Base-by-base conservation (phyloP, 2,888 invertebrate species). In the Octonoba sinensis region DNA sequence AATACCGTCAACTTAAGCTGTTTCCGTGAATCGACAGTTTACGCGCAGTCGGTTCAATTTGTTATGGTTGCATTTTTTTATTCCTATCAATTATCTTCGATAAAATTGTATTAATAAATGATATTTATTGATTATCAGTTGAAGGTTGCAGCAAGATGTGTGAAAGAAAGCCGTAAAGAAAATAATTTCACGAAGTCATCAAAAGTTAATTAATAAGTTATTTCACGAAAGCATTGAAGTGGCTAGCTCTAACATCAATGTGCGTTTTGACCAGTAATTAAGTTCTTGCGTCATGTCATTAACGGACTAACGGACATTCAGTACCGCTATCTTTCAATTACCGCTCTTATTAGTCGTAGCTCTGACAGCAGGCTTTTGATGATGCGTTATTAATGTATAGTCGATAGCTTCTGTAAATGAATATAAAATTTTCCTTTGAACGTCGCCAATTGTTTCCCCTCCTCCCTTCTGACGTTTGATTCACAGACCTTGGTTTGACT, bases 181-280 rank as follows among this genome's bases (percentile, higher is more conserved):
- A 22, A 56, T 57, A 20, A 16, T 18, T 12, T 47, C 27, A 54
- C 24, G 49, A 71, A 36, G 57, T 70, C 67, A 66, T 72, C 60
- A 78, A 59, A 78, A 78, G 62, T 78, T 78, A 77, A 77, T 71
- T 77, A 72, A 72, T 57, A 71, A 71, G 72, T 78, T 60, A 46
- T 72, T 78, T 72, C 49, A 49, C 24, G 60, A 66, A 67, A 54
- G 51, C 57, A 66, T 60, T 72, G 24, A 67, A 78, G 59, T 64
- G 56, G 20, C 59, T 60, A 57, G 64, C 49, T 59, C n/a, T 27
- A 51, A 54, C 70, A 49, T 13, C 56, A 13, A 15, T 65, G 36
- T 27, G 24, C 22, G n/a, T 20, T 75, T 71, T 78, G 65, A 66
- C 64, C 60, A 51, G 78, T 72, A 72, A 72, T 78, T 72, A 78